Base-by-base conservation (phyloP, 64 coral and sea anemone genomes). In the Pocillopora verrucosa region DNA sequence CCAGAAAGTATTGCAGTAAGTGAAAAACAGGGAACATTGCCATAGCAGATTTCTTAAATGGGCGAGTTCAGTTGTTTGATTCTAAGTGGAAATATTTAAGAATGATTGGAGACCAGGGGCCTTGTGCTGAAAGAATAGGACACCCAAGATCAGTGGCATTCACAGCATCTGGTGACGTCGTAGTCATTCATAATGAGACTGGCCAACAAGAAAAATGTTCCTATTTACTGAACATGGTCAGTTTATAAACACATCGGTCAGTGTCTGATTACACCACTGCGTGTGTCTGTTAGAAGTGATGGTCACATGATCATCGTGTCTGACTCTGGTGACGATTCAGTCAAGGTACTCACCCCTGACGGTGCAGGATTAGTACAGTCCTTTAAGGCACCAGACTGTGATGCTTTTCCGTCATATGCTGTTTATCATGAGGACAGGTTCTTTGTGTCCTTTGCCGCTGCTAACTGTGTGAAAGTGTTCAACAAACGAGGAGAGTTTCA, bases 21-120 rank as follows among this genome's bases (percentile, higher is more conserved):
- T 88, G 74, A 88, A 11, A 77, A 56, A 65, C 25, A 41, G 75
- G 87, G 58, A 76, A 63, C 26, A 78, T 88, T 38, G 87, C 75
- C 30, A 58, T 77, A 22, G 60, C 34, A 36, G 74, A 78, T 15
- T n/a, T 3, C 4, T 19, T 37, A 13, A 78, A 77, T n/a, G 5
- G 75, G 0, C n/a, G 87, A 76, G 58, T 88, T 1, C 59, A 88
- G 74, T 19, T 88, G 17, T 88, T 88, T 56, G 24, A 61, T 36
- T 38, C 17, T 24, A 34, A 77, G 16, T 72, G 87, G 34, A 67
- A 88, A 15, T 75, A 77, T 16, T 1, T 65, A n/a, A 36, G 87
- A 61, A 72, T 59, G 59, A 76, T 78, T 38, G 25, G 26, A 62
- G 11, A 35, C 34, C 0, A 60, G 56, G n/a, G 20, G 22, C 0